Conservation (phyloP, 2,113 vertebrate genomes). For the Stegastes partitus region DNA sequence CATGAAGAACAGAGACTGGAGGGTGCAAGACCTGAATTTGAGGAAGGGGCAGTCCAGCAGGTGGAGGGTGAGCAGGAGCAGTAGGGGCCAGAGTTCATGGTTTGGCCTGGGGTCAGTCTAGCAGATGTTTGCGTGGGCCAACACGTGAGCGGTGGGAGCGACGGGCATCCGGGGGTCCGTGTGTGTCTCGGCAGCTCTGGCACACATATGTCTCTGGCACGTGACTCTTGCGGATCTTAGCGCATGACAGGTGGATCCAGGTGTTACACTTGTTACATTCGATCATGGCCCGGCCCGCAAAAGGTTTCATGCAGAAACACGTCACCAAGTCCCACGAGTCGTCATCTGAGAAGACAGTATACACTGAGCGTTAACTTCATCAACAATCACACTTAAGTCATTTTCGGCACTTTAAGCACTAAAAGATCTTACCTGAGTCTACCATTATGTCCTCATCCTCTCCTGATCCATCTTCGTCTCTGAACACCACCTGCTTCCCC, state of each 20-base stretch:
- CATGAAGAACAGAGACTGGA: conserved; percentile 39
- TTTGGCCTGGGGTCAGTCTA: conserved; percentile 86
- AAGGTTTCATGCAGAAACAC: conserved; percentile 99
- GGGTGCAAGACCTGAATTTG: conserved; percentile 57
- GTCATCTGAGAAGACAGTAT: conserved; percentile 86
- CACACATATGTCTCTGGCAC: conserved; percentile 97
- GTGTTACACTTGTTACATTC: conserved; percentile 97
- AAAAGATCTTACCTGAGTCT: conserved; percentile 89
- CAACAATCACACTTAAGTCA: not conserved
- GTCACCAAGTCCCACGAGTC: conserved; percentile 99
- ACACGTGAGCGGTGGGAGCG: conserved; percentile 94
- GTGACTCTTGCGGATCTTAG: conserved; percentile 97
- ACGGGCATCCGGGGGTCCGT: conserved; percentile 89
- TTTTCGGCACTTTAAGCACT: not conserved
- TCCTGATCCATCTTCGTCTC: conserved; percentile 93
- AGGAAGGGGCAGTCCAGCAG: conserved; percentile 44
- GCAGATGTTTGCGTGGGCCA: conserved; percentile 92
- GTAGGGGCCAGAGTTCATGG: conserved; percentile 41
- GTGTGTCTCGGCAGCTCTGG: conserved; percentile 95
- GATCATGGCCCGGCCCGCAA: conserved; percentile 97
- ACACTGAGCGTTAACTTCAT: not conserved
- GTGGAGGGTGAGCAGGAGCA: conserved; percentile 4
- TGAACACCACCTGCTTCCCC: conserved; percentile 98
- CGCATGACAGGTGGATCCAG: conserved; percentile 98
- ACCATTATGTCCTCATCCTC: conserved; percentile 99